phyloP scores from a whole-genome alignment of 2,888 invertebrate species.

The Vanessa cardui region DNA sequence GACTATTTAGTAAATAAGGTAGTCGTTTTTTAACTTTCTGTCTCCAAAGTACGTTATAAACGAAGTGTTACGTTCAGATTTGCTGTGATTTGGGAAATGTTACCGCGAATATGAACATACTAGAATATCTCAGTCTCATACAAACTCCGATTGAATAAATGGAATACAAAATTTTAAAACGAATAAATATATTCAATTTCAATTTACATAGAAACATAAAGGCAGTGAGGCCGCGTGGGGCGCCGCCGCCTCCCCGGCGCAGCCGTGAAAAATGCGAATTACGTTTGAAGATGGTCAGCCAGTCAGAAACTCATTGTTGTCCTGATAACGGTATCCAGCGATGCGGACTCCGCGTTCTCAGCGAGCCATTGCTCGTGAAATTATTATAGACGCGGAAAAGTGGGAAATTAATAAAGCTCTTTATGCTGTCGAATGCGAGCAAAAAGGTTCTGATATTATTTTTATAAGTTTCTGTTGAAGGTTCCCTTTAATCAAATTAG shows the following conservation, averaged over 20 bases:
- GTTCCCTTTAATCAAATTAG: not conserved
- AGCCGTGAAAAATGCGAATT: constrained; percentile 51
- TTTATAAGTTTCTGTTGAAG: not conserved
- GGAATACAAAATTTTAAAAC: constrained; percentile 2
- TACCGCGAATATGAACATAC: too few species aligned
- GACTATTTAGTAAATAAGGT: too few species aligned
- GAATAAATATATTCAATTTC: constrained; percentile 30
- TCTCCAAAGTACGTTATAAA: too few species aligned
- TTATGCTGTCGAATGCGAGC: constrained; percentile 31
- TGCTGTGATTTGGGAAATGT: too few species aligned
- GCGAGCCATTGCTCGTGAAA: constrained; percentile 63
- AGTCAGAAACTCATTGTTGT: constrained; percentile 81
- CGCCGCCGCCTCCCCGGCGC: constrained; percentile 24
- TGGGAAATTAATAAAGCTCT: constrained; percentile 50
- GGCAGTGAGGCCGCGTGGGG: constrained; percentile 10
- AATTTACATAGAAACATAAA: constrained; percentile 29
- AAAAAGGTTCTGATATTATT: constrained; percentile 4
- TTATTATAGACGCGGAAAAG: constrained; percentile 68
- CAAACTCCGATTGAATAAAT: not conserved
- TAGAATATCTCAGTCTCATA: too few species aligned
- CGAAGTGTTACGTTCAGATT: too few species aligned
- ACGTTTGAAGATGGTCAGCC: constrained; percentile 50
- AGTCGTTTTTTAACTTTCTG: too few species aligned
- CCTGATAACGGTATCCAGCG: constrained; percentile 68
- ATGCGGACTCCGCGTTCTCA: constrained; percentile 50